Conservation (phyloP, 2,888 invertebrate species). For the Aelia acuminata region DNA sequence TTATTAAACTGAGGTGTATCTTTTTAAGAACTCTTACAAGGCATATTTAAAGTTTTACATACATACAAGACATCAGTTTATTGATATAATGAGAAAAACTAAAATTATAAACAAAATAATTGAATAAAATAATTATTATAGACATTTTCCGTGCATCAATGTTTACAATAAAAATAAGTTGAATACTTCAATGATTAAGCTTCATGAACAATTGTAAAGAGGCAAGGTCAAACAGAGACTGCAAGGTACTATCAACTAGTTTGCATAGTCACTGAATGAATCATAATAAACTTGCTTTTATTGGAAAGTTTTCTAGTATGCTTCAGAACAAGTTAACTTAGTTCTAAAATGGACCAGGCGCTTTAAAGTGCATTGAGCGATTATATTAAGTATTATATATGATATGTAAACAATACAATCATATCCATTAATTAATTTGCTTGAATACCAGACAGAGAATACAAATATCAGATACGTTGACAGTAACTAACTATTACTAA, state of each 20-base stretch:
- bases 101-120: background rate
- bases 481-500: background rate
- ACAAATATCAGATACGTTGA: background rate
- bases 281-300: conserved; percentile 5
- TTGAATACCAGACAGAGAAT: too few species aligned
- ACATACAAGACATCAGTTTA: background rate
- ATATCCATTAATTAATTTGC: too few species aligned
- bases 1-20: too few species aligned
- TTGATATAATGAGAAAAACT: background rate
- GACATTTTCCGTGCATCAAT: background rate
- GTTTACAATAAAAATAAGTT: background rate
- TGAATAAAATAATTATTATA: background rate
- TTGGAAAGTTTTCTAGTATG: background rate
- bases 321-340: background rate
- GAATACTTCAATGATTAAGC: background rate
- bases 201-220: background rate
- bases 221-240: conserved; percentile 23
- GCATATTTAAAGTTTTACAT: too few species aligned
- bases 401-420: too few species aligned
- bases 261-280: background rate
- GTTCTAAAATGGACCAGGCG: background rate
- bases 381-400: too few species aligned
- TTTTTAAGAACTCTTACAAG: too few species aligned
- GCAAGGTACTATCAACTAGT: background rate
- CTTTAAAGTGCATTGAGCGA: too few species aligned